Percentiles rank a stretch among this genome's conserved stretches.
Evolutionary conservation across 2,888 invertebrate genomes (phyloP).

Genomic region (Congeria kusceri): DNA sequence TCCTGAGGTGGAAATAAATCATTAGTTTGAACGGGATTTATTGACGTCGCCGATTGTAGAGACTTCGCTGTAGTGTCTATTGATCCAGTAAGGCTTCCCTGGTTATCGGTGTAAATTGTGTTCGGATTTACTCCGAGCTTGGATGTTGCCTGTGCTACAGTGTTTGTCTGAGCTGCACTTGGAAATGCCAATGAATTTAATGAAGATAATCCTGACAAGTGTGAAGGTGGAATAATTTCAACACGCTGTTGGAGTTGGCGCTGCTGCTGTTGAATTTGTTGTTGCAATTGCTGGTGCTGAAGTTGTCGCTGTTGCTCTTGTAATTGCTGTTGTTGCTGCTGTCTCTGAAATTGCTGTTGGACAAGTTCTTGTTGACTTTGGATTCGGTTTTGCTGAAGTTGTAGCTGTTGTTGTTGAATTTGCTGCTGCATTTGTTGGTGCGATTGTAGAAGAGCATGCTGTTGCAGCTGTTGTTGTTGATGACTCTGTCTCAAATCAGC

Average conservation of each 20-base stretch:
- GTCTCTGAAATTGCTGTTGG: neutral
- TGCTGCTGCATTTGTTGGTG: conserved; percentile 33
- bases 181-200: no score
- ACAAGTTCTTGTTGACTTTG: neutral
- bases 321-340: conserved; percentile 1
- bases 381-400: neutral
- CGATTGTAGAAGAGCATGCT: neutral
- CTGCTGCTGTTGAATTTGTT: neutral
- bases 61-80: neutral
- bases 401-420: conserved; percentile 36
- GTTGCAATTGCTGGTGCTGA: neutral
- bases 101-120: neutral
- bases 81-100: neutral
- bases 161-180: no score
- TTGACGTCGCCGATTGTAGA: no score
- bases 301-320: conserved; percentile 12
- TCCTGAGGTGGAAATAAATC: neutral
- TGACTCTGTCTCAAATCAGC: neutral
- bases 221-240: no score
- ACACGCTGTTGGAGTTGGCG: neutral
- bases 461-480: neutral
- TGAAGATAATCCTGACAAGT: no score
- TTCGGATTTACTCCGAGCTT: no score
- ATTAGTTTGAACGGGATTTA: neutral
- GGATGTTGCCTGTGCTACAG: no score